phyloP scores from a whole-genome alignment of 2,888 invertebrate species.

The Norana najaformis region DNA sequence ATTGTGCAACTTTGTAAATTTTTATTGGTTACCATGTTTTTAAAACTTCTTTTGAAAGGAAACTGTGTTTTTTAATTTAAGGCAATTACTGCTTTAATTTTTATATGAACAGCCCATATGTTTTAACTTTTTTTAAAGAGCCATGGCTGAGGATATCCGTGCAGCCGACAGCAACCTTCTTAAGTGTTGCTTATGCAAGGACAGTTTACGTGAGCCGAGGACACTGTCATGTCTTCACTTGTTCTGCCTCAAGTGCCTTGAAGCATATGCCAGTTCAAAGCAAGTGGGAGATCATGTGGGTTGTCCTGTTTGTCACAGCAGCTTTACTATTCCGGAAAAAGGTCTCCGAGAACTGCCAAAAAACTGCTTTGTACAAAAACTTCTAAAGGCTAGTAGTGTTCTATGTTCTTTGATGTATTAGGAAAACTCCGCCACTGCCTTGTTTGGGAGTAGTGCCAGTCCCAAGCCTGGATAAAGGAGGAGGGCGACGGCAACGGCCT shows the following conservation, averaged over 20 bases:
- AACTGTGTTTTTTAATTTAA: no score
- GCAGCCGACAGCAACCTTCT: background rate
- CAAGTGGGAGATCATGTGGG: background rate
- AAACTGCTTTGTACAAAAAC: background rate
- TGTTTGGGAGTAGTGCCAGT: no score
- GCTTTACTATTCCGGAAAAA: background rate
- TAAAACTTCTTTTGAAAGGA: no score
- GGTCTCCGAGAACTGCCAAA: background rate
- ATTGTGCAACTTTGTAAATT: no score
- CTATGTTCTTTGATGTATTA: background rate
- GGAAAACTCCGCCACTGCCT: no score
- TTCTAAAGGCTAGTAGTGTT: background rate
- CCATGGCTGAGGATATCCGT: background rate
- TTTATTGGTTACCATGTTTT: no score
- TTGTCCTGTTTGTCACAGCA: conserved; percentile 9
- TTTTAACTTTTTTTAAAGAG: background rate
- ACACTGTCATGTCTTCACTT: conserved; percentile 18
- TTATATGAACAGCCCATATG: background rate
- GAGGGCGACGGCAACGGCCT: no score
- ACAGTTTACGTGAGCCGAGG: background rate
- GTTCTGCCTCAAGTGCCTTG: conserved; percentile 24
- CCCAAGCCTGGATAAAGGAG: no score
- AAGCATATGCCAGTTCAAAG: background rate
- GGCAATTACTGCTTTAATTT: background rate
- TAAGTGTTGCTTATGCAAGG: conserved; percentile 15